Evolutionary conservation across 2,113 vertebrate genomes (phyloP), one percentile per base, ranked within the genome.

Genomic region (Oenanthe oenanthe): DNA sequence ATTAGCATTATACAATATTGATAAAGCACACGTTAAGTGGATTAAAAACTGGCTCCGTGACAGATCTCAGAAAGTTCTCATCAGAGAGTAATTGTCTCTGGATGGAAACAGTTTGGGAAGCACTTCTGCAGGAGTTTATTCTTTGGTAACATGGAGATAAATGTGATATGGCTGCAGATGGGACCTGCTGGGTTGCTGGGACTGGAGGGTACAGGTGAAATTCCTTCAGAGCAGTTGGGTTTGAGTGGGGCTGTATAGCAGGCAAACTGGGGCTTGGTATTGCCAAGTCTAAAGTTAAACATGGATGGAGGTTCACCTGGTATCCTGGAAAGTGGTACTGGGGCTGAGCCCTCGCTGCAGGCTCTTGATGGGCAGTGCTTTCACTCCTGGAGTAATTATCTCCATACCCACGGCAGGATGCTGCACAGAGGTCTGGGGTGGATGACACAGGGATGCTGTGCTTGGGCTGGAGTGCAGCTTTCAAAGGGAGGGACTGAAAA

Each of bases 1-100:
- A 94, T 93, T 71, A 93, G 92, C 85, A 81, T 88, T 93, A 75
- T 80, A 77, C 71, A 93, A 90, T 96, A 96, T 95, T 95, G 95
- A 94, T 96, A 94, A 94, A 95, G 78, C 90, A 63, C 0, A 1
- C 71, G 75, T 84, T 93, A 95, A 97, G 83, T 93, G 92, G 82
- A 95, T 95, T 97, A 92, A 90, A 78, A 85, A 40, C 85, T 92
- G 93, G 81, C 91, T 94, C 50, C 0, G 22, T 94, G 89, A 92
- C 92, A 92, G 88, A 88, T 85, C 87, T 95, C 48, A 83, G 22
- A 82, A 95, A 88, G 72, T 71, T 56, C 63, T 90, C 26, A 2
- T 94, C 75, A 85, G 72, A 76, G 19, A 15, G 61, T 32, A 88
- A n/a, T 83, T 88, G 78, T 85, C 78, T 53, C 60, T 0, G 13